Conservation (phyloP, 2,113 vertebrate species). For the Rhegmatorhina hoffmannsi region DNA sequence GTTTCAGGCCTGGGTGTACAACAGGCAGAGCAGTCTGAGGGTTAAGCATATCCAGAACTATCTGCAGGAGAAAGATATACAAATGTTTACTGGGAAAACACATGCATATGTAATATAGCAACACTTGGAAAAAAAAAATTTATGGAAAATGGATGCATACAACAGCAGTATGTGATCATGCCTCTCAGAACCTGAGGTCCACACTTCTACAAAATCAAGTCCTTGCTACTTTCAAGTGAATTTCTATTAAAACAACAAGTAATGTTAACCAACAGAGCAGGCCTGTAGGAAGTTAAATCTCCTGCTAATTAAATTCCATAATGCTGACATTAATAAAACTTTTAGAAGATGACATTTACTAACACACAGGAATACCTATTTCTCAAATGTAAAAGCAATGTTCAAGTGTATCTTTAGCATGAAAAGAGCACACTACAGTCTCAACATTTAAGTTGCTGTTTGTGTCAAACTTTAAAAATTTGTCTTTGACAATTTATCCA, state of each 20-base stretch:
- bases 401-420: neutral
- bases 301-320: neutral
- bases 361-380: neutral
- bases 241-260: neutral
- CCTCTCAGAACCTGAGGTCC: neutral
- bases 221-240: neutral
- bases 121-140: neutral
- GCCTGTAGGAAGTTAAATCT: neutral
- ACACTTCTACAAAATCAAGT: neutral
- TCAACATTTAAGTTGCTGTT: neutral
- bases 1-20: slow-evolving; percentile 80
- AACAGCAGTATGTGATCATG: neutral
- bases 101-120: neutral
- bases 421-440: neutral
- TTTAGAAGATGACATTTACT: neutral
- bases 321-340: neutral
- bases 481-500: neutral
- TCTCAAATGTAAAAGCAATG: neutral
- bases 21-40: slow-evolving; percentile 84
- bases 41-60: slow-evolving; percentile 85
- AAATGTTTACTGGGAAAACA: neutral
- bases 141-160: neutral
- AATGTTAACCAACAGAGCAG: neutral
- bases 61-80: slow-evolving; percentile 53
- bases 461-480: neutral